phyloP scores from a whole-genome alignment of 1,140 invertebrate genomes.

The Battus philenor region DNA sequence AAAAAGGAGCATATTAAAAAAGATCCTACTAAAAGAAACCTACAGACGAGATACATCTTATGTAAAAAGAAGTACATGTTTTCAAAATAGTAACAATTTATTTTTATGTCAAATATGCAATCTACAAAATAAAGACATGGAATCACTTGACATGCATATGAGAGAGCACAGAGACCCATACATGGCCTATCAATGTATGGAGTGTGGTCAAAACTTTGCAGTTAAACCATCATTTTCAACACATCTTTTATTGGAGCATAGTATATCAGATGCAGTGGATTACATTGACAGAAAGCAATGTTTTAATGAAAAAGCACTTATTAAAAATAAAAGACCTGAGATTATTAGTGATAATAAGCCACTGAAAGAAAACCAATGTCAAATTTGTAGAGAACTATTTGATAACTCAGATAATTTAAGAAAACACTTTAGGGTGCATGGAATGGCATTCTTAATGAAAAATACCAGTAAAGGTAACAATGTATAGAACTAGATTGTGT shows the following conservation, averaged over 20 bases:
- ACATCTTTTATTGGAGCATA: constrained; percentile 79
- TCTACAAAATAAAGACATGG: constrained; percentile 66
- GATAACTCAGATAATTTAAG: constrained; percentile 73
- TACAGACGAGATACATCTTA: too few species aligned
- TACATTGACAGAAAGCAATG: constrained; percentile 78
- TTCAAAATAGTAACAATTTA: too few species aligned
- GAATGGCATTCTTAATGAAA: constrained; percentile 80
- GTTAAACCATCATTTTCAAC: constrained; percentile 80
- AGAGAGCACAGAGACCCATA: constrained; percentile 75
- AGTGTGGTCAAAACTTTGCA: constrained; percentile 82
- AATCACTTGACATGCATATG: constrained; percentile 75
- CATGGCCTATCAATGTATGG: constrained; percentile 80
- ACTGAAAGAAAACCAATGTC: constrained; percentile 79
- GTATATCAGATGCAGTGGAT: constrained; percentile 74
- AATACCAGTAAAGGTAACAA: constrained; percentile 36
- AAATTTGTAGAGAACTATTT: constrained; percentile 80
- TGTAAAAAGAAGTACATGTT: too few species aligned
- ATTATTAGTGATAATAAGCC: constrained; percentile 55
- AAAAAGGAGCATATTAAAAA: constrained; percentile 20
- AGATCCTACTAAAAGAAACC: too few species aligned
- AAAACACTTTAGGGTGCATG: constrained; percentile 81
- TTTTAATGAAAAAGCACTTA: constrained; percentile 73
- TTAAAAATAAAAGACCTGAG: constrained; percentile 45
- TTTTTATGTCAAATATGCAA: constrained; percentile 76
- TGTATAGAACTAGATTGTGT: too few species aligned